A percentile compares a stretch with the other conserved stretches of the same genome.
phyloP scores from a whole-genome alignment of 1,140 invertebrate genomes.

The Pentalonia nigronervosa region DNA sequence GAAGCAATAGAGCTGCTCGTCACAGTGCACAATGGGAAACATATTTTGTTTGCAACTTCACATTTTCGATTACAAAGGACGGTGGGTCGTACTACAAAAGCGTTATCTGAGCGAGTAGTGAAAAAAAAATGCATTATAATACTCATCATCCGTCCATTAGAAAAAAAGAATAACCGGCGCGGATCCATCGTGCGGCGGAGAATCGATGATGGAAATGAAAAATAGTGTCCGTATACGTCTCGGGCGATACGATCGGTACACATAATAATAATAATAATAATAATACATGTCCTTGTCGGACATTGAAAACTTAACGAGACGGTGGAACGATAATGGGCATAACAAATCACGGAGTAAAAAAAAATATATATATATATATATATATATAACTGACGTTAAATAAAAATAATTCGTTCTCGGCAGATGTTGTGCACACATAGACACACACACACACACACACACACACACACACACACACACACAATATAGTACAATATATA shows the following conservation, averaged over 20 bases:
- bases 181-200: conserved; percentile 30
- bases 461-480: too few relatives aligned
- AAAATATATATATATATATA: neutral
- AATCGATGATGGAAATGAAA: conserved; percentile 43
- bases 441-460: too few relatives aligned
- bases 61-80: conserved; percentile 10
- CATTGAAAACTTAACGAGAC: conserved; percentile 32
- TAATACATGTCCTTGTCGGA: conserved; percentile 31
- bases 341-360: conserved; percentile 26
- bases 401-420: conserved; percentile 6
- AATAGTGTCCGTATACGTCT: conserved; percentile 7
- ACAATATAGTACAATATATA: neutral
- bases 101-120: neutral
- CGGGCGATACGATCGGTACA: conserved; percentile 32
- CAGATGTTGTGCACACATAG: neutral
- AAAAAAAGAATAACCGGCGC: conserved; percentile 25
- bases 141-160: conserved; percentile 16
- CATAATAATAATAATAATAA: neutral
- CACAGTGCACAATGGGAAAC: conserved; percentile 4
- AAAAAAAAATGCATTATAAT: conserved; percentile 31
- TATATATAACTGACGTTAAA: neutral
- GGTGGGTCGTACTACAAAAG: neutral
- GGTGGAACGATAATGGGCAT: conserved; percentile 36
- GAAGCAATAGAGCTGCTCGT: conserved; percentile 5
- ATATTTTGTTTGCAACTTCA: conserved; percentile 1